A percentile compares a stretch with the other conserved stretches of the same genome.
Evolutionary conservation across 2,797 vertebrate genomes (phyloP).

Genomic region (Cuniculus paca): DNA sequence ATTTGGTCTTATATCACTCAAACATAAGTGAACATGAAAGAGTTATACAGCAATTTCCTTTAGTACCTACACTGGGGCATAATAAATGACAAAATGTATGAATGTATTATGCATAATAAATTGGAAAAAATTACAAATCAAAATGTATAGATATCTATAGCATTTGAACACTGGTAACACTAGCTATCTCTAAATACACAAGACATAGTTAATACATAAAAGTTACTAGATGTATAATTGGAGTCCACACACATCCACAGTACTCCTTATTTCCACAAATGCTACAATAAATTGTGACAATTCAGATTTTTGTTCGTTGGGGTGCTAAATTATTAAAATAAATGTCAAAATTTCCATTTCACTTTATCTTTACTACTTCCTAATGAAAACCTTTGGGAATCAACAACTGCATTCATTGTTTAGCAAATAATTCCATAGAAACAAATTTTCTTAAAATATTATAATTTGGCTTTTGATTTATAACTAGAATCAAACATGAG

Average conservation of each 20-base stretch:
- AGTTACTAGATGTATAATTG: background rate
- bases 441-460: constrained; percentile 36
- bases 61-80: background rate
- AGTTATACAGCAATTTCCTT: background rate
- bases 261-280: background rate
- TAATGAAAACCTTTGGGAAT: constrained; percentile 31
- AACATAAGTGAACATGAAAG: background rate
- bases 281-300: constrained; percentile 4
- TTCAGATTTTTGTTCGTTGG: background rate
- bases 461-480: constrained; percentile 10
- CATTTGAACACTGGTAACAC: constrained; percentile 8
- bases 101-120: constrained; percentile 61
- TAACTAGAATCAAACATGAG: constrained; percentile 33
- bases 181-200: constrained; percentile 5
- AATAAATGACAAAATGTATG: constrained; percentile 40
- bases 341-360: constrained; percentile 20
- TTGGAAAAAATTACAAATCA: background rate
- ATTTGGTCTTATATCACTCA: constrained; percentile 8
- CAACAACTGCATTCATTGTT: constrained; percentile 7
- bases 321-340: background rate
- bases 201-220: constrained; percentile 23
- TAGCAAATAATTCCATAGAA: constrained; percentile 21
- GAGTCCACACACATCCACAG: background rate
- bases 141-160: constrained; percentile 37
- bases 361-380: constrained; percentile 11